These are phyloP conservation scores for Neodiprion pinetum DNA, from an alignment of 1,140 invertebrate genomes.

Conservation along the genomic window DNA sequence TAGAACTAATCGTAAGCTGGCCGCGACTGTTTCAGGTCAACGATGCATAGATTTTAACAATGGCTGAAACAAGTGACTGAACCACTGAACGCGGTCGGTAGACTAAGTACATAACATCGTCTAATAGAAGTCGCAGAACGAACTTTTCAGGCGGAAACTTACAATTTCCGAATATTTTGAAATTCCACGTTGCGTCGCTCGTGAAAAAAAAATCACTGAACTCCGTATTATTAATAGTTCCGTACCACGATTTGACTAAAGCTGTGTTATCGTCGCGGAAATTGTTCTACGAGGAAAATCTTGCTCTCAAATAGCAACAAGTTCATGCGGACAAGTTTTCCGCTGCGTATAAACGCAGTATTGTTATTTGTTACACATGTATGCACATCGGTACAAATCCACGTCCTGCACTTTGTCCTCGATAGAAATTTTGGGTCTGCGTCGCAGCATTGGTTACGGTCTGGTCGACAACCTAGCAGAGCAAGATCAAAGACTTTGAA, in stretches of 20 bases:
- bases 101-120: too few relatives aligned
- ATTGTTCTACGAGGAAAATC: background rate
- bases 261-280: background rate
- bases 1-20: too few relatives aligned
- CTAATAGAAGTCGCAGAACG: too few relatives aligned
- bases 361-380: background rate
- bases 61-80: too few relatives aligned
- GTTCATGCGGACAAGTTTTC: background rate
- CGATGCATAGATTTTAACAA: too few relatives aligned
- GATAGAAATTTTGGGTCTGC: background rate
- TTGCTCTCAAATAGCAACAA: background rate
- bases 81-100: too few relatives aligned
- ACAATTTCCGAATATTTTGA: too few relatives aligned
- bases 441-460: background rate
- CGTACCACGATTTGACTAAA: background rate
- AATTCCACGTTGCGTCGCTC: too few relatives aligned
- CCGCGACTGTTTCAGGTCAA: too few relatives aligned
- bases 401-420: background rate
- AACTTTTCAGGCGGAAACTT: too few relatives aligned
- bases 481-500: slow-evolving; percentile 14
- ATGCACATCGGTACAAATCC: background rate
- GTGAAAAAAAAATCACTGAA: too few relatives aligned
- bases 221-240: background rate
- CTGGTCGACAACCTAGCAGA: background rate
- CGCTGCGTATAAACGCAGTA: background rate